A percentile compares a stretch with the other conserved stretches of the same genome.
These are phyloP conservation scores for Pygocentrus nattereri DNA, from an alignment of 2,797 vertebrate genomes.

Conservation along the genomic window DNA sequence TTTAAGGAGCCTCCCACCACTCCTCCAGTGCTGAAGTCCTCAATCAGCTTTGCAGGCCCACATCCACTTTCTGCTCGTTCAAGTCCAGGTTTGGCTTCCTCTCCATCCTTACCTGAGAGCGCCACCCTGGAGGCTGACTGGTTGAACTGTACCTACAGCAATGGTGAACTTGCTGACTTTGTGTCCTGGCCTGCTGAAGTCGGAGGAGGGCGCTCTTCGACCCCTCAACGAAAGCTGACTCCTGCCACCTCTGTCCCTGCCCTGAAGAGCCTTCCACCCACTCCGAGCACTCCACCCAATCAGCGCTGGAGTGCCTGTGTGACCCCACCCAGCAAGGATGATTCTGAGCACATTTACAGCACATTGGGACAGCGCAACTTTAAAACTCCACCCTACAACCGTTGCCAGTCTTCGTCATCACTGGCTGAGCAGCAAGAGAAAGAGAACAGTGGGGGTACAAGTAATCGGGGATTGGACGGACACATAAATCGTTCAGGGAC, in stretches of 20 bases:
- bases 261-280: constrained; percentile 77
- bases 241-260: constrained; percentile 86
- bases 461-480: constrained; percentile 62
- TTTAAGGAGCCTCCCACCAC: constrained; percentile 83
- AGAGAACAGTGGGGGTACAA: constrained; percentile 69
- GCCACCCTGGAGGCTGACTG: constrained; percentile 83
- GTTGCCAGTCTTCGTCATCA: constrained; percentile 84
- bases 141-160: constrained; percentile 91
- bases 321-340: constrained; percentile 83
- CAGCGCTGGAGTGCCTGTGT: constrained; percentile 90
- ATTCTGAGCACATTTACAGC: constrained; percentile 85
- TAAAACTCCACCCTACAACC: constrained; percentile 77
- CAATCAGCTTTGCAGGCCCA: constrained; percentile 50
- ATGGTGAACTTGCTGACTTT: constrained; percentile 88
- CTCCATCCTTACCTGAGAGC: constrained; percentile 74
- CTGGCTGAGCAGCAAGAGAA: constrained; percentile 74
- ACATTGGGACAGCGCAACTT: constrained; percentile 83
- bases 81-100: constrained; percentile 69
- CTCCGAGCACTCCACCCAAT: constrained; percentile 69
- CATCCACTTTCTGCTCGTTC: constrained; percentile 47
- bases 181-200: constrained; percentile 73
- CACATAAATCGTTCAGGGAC: constrained; percentile 18
- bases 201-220: constrained; percentile 64
- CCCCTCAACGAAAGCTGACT: constrained; percentile 73
- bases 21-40: constrained; percentile 51